Evolutionary conservation across 2,797 vertebrate species (phyloP), one percentile per base, ranked within the genome.

Genomic region (Parambassis ranga): DNA sequence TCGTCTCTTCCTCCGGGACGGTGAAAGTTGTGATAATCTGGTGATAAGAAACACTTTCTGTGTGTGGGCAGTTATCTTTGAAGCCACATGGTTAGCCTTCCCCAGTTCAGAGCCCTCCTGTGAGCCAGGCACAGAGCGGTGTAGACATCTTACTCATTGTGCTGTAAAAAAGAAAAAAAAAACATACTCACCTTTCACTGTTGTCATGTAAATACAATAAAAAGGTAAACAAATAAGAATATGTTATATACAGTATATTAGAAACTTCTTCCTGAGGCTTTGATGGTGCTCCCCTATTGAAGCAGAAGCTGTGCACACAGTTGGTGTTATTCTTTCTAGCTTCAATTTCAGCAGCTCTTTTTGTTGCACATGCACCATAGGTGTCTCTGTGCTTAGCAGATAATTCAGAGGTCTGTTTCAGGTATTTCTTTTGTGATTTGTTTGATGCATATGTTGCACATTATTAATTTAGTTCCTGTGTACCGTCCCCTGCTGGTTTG

Each of bases 1-100:
- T 53, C 26, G 10, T 43, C 66, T 75, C 65, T 58, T 77, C 72
- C 58, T 41, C 31, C 0, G 7, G 55, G 65, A 75, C 68, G 71
- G 69, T 30, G 11, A 55, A 36, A 64, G 52, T 43, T 58, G 65
- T 38, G 82, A 86, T 82, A 84, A 68, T 58, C 67, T 43, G 62
- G 38, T 56, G 83, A 87, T 83, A 83, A 85, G 65, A 60, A 68
- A 47, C 32, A 57, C 36, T 38, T 53, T 61, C 49, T 56, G 28
- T 3, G 20, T 65, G 37, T 55, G n/a, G n/a, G 66, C 56, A 51
- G 14, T 57, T 81, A 70, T 82, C 75, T 78, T 64, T 71, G 47
- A 79, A 69, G 39, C 48, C 63, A 56, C 51, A 48, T 64, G 28
- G 43, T 61, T 47, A 30, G 57, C 50, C 42, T 55, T 42, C 28